Evolutionary conservation across 2,113 vertebrate species (phyloP).

Genomic region (Brachypteracias leptosomus): DNA sequence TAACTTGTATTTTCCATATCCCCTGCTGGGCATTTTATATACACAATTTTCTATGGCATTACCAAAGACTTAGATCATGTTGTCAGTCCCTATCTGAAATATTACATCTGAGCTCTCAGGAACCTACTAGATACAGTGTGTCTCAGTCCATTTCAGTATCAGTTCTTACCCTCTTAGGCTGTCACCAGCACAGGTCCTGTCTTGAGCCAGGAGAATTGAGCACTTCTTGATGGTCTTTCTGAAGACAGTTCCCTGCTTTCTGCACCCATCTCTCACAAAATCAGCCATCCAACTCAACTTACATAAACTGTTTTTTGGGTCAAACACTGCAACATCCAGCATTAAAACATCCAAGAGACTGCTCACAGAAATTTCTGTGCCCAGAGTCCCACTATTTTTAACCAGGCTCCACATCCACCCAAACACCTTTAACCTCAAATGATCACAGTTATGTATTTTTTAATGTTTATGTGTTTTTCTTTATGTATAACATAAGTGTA

Average conservation of each 20-base stretch:
- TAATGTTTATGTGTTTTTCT: not conserved
- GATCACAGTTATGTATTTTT: not conserved
- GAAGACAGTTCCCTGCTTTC: not conserved
- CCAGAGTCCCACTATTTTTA: not conserved
- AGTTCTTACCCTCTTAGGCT: not conserved
- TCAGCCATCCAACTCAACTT: not conserved
- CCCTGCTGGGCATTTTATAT: not conserved
- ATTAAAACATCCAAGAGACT: not conserved
- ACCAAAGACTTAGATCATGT: not conserved
- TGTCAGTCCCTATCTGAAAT: not conserved
- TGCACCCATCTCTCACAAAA: not conserved
- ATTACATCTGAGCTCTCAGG: not conserved
- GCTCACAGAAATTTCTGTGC: not conserved
- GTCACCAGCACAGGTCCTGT: not conserved
- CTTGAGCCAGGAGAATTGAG: not conserved
- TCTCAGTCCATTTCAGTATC: not conserved
- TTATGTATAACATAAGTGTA: not conserved
- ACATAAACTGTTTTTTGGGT: not conserved
- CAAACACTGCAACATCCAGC: not conserved
- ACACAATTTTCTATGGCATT: not conserved
- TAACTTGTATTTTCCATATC: not conserved
- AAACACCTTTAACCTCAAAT: not conserved
- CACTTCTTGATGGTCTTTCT: not conserved
- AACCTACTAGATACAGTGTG: not conserved
- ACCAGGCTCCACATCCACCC: not conserved